Evolutionary conservation across 2,888 invertebrate genomes (phyloP).

Genomic region (Hyppa rectilinea): DNA sequence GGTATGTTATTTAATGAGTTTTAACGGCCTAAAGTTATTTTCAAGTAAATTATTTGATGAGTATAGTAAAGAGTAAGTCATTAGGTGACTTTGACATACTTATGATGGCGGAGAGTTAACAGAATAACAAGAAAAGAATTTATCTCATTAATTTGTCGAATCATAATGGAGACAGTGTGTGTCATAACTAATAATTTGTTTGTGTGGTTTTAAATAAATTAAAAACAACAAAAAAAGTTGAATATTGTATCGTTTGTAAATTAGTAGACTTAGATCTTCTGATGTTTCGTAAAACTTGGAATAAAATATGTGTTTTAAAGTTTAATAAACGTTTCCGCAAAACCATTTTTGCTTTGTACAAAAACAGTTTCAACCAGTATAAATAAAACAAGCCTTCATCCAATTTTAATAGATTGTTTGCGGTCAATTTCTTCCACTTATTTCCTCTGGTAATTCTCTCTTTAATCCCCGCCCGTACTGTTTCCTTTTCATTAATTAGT

Average conservation of each 20-base stretch:
- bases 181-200: no score
- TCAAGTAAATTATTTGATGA: neutral
- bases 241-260: neutral
- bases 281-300: neutral
- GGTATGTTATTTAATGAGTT: neutral
- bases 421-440: conserved; percentile 47
- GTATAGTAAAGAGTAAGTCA: neutral
- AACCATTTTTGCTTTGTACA: neutral
- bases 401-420: conserved; percentile 42
- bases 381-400: conserved; percentile 28
- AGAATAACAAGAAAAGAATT: neutral
- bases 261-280: neutral
- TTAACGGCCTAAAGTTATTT: neutral
- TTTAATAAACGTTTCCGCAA: neutral
- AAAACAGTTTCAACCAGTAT: neutral
- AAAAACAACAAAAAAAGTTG: no score
- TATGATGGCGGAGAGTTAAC: neutral
- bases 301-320: neutral
- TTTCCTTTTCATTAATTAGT: conserved; percentile 59
- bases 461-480: conserved; percentile 38
- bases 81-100: neutral
- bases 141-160: no score
- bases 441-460: conserved; percentile 37
- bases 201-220: no score
- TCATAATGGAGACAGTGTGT: no score